Conservation (phyloP, 2,113 vertebrate genomes). For the Chlamydotis undulata region DNA sequence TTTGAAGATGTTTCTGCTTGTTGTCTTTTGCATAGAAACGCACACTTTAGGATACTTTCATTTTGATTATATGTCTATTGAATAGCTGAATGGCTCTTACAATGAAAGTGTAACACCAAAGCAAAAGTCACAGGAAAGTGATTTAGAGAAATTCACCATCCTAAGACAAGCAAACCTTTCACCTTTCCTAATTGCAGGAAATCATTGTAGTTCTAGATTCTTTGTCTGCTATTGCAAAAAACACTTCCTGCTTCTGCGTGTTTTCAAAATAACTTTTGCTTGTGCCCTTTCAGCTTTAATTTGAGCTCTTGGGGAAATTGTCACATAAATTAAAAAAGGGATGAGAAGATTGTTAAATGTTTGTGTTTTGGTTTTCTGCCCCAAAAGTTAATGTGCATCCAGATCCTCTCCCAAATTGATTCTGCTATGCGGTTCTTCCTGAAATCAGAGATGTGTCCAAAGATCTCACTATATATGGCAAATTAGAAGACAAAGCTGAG, state of each 20-base stretch:
- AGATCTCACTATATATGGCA: neutral
- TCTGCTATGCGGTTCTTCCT: neutral
- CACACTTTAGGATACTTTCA: neutral
- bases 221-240: neutral
- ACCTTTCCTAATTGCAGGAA: neutral
- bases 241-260: neutral
- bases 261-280: constrained; percentile 23
- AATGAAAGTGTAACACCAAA: neutral
- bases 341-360: neutral
- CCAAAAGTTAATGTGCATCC: neutral
- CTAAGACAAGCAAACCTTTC: neutral
- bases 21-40: neutral
- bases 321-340: neutral
- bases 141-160: neutral
- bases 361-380: neutral
- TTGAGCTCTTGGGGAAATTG: constrained; percentile 6
- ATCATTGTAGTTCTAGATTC: neutral
- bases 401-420: neutral
- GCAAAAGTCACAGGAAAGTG: neutral
- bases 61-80: neutral
- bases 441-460: neutral
- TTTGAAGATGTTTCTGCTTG: neutral
- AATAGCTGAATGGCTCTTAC: neutral
- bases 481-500: neutral
- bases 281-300: constrained; percentile 39